Base-by-base conservation (phyloP, 2,888 invertebrate species). In the Chalcosyrphus nemorum region DNA sequence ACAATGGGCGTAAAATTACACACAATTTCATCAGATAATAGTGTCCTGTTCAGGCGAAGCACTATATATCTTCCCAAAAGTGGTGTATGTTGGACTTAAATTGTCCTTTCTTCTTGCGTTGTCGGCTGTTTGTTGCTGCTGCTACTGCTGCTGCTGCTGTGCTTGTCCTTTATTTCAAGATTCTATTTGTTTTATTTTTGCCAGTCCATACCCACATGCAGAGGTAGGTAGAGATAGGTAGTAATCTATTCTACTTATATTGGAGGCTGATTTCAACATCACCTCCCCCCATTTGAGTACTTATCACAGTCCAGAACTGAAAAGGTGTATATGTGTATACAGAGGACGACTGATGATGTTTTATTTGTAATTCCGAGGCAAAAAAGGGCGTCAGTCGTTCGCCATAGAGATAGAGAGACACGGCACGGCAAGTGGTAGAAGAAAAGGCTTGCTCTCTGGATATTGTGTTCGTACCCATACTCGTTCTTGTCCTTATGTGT, bases 21-120 rank as follows among this genome's bases (percentile, higher is more conserved):
- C 80, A 80, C 84, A 84, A 80, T 80, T 80, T 84, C 65, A 84
- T 84, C 80, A 70, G 80, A 84, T 84, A 84, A 84, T 84, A 65
- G 84, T 84, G 84, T 84, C 80, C 84, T 80, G 72, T 65, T 80
- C 84, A 80, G 74, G 27, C 72, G 56, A 65, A 68, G 80, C 56
- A 74, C 56, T 70, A 84, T 80, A 84, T 80, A 84, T 84, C 80
- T 80, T 80, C 47, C 41, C 38, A 52, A 63, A 59, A 84, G 78
- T 70, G 71, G 56, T 84, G 70, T 75, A 75, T 80, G 74, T 80
- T 24, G 21, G 84, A 80, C 84, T 84, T 75, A 84, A 80, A 84
- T 80, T 84, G 84, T 84, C 68, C 56, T 74, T 59, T 41, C 57
- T 70, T 74, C 80, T 75, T 75, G 57, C 27, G 56, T 45, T 32